Conservation (phyloP, 2,113 vertebrate genomes). For the Symphodus melops region DNA sequence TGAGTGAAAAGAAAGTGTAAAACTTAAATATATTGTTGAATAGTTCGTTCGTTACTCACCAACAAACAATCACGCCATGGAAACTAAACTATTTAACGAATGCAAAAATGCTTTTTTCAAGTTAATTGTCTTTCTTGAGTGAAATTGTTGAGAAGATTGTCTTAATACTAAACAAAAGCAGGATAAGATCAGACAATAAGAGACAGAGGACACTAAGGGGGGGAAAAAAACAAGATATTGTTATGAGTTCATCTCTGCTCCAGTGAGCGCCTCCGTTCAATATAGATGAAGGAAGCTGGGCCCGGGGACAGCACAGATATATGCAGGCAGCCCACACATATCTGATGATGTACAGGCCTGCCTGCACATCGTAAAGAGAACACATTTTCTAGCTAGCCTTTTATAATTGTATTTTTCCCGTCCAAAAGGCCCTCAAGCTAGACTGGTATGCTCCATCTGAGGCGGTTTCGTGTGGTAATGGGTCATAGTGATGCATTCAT, state of each 20-base stretch:
- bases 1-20: no score
- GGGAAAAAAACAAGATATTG: conserved; percentile 61
- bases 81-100: no score
- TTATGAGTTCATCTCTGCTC: conserved; percentile 73
- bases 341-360: conserved; percentile 81
- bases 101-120: not conserved
- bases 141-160: conserved; percentile 64
- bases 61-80: no score
- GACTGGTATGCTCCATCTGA: conserved; percentile 79
- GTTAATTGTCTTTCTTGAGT: no score
- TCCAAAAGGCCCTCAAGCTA: conserved; percentile 77
- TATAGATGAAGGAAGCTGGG: conserved; percentile 75
- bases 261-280: conserved; percentile 77
- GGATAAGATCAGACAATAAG: conserved; percentile 66
- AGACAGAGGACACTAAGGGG: conserved; percentile 60
- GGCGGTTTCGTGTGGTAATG: conserved; percentile 78
- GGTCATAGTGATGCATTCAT: conserved; percentile 83
- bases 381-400: conserved; percentile 80
- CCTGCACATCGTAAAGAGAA: conserved; percentile 83
- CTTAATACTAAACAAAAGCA: conserved; percentile 53
- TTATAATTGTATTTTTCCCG: conserved; percentile 77
- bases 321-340: conserved; percentile 79
- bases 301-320: conserved; percentile 77
- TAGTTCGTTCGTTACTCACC: no score
- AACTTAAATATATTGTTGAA: no score